Percentiles rank a stretch among this genome's conserved stretches.
Conservation (phyloP, 2,797 vertebrate species). For the Gorsachius magnificus region DNA sequence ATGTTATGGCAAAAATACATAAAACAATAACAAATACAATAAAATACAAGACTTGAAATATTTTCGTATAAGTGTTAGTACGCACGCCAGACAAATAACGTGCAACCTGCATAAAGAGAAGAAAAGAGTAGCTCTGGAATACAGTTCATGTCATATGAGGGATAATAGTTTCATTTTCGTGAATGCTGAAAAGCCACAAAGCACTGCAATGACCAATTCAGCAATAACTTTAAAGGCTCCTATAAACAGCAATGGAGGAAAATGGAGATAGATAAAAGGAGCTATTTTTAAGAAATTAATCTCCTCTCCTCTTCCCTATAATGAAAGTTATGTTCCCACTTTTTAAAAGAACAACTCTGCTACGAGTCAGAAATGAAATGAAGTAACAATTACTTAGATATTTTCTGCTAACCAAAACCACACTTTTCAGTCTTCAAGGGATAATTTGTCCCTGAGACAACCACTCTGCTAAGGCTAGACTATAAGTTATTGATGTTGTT, state of each 20-base stretch:
- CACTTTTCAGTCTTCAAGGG: slow-evolving; percentile 39
- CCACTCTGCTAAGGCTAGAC: background rate
- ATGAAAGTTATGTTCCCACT: background rate
- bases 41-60: background rate
- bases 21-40: background rate
- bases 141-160: background rate
- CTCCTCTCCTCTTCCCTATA: background rate
- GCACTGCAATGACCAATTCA: background rate
- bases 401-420: slow-evolving; percentile 58
- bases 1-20: background rate
- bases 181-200: background rate
- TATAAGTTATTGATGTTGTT: slow-evolving; percentile 32
- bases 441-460: slow-evolving; percentile 40
- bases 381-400: slow-evolving; percentile 10
- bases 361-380: background rate
- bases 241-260: background rate
- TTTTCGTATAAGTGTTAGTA: background rate
- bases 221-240: background rate
- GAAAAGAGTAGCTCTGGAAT: background rate
- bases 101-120: background rate
- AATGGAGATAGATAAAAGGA: slow-evolving; percentile 1
- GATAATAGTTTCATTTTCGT: background rate
- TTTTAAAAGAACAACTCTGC: background rate
- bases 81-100: background rate
- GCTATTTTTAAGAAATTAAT: slow-evolving; percentile 1